Evolutionary conservation across 1,140 invertebrate species (phyloP).

Genomic region (Agrypnia vestita): DNA sequence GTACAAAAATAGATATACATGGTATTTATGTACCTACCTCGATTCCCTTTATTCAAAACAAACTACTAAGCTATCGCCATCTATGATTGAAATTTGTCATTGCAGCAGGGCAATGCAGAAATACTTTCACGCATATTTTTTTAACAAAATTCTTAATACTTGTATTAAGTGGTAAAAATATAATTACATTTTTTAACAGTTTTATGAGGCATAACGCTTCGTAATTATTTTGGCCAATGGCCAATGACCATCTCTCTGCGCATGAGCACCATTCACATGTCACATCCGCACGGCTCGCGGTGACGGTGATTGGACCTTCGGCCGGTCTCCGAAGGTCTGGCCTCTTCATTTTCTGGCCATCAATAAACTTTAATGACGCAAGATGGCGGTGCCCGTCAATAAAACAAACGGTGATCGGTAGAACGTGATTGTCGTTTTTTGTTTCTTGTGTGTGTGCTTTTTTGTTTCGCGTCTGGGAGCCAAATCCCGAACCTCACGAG

Average conservation of each 20-base stretch:
- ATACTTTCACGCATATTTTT: no score
- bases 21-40: no score
- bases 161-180: no score
- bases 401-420: slow-evolving; percentile 28
- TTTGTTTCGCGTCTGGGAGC: background rate
- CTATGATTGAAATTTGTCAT: no score
- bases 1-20: no score
- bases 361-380: slow-evolving; percentile 30
- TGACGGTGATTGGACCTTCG: slow-evolving; percentile 14
- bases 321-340: slow-evolving; percentile 3
- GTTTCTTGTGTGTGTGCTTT: background rate
- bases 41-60: no score
- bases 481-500: no score
- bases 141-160: no score
- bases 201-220: background rate
- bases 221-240: background rate
- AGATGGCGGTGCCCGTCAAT: slow-evolving; percentile 22
- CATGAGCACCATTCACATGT: slow-evolving; percentile 31
- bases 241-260: slow-evolving; percentile 1
- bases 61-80: no score
- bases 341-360: slow-evolving; percentile 6
- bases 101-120: no score
- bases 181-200: no score
- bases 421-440: slow-evolving; percentile 28
- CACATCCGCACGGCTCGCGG: background rate